Conservation (phyloP, 2,113 vertebrate species). For the Anarrhichthys ocellatus region DNA sequence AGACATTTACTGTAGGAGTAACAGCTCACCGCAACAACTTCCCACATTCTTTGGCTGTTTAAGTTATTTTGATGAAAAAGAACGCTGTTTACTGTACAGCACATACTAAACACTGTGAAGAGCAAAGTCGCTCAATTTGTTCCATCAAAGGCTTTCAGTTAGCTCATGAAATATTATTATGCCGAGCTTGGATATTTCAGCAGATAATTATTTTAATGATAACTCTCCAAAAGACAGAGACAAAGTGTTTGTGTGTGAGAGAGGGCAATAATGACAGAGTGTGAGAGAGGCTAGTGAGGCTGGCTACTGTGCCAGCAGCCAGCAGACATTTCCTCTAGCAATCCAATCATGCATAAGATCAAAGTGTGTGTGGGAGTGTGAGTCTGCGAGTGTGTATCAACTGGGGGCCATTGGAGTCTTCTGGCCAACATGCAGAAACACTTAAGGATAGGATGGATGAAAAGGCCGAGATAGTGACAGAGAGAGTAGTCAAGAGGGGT, state of each 20-base stretch:
- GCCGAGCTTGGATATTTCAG: slow-evolving; percentile 45
- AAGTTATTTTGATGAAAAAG: neutral
- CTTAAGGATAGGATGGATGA: slow-evolving; percentile 54
- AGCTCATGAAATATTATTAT: slow-evolving; percentile 35
- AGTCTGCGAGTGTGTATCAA: slow-evolving; percentile 34
- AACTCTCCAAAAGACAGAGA: slow-evolving; percentile 38
- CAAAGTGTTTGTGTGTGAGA: slow-evolving; percentile 51
- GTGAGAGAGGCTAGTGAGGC: slow-evolving; percentile 51
- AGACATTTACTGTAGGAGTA: slow-evolving; percentile 40
- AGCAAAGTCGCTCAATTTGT: neutral
- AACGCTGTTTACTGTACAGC: neutral
- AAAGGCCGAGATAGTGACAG: slow-evolving; percentile 40
- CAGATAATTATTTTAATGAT: slow-evolving; percentile 66
- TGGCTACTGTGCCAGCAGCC: slow-evolving; percentile 68
- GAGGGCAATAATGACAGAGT: slow-evolving; percentile 44
- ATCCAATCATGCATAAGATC: slow-evolving; percentile 69
- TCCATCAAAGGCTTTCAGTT: slow-evolving; percentile 12
- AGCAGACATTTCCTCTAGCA: slow-evolving; percentile 72
- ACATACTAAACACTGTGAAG: neutral
- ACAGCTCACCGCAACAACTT: slow-evolving; percentile 5
- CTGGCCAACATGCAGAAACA: slow-evolving; percentile 57
- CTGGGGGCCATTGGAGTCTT: slow-evolving; percentile 45
- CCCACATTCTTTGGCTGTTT: neutral
- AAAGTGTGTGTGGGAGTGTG: slow-evolving; percentile 60
- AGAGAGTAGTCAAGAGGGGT: slow-evolving; percentile 1